Percentiles rank a stretch among this genome's conserved stretches.
phyloP scores from a whole-genome alignment of 1,140 invertebrate species.

The Formica selysi region DNA sequence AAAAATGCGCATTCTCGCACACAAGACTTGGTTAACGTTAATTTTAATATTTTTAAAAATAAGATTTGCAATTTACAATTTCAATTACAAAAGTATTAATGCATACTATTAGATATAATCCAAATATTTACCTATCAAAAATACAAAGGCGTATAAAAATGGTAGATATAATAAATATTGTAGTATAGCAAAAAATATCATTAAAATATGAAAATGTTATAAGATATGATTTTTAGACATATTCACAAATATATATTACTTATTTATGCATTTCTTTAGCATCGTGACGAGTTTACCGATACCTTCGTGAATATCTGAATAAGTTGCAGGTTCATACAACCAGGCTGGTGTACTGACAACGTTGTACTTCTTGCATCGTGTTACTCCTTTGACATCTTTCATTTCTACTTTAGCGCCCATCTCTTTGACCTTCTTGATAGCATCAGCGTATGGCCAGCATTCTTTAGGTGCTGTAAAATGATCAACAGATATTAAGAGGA shows the following conservation, averaged over 20 bases:
- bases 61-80: not conserved
- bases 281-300: conserved; percentile 86
- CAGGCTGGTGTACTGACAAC: conserved; percentile 89
- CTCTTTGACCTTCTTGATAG: conserved; percentile 85
- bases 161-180: conserved; percentile 8
- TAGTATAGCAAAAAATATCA: not conserved
- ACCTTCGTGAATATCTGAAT: conserved; percentile 87
- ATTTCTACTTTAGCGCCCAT: conserved; percentile 87
- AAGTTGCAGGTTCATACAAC: conserved; percentile 86
- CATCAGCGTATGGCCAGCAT: conserved; percentile 88
- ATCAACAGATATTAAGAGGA: not conserved
- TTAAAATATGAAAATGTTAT: not conserved
- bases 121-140: not conserved
- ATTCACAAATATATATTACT: not conserved
- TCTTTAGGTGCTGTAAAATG: conserved; percentile 81
- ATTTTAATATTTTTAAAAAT: conserved; percentile 14
- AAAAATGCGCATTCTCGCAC: not conserved
- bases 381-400: conserved; percentile 85
- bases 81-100: not conserved
- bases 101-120: not conserved
- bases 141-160: conserved; percentile 8
- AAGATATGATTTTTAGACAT: not conserved
- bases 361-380: conserved; percentile 86
- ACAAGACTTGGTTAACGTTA: not conserved
- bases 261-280: conserved; percentile 70